Percentiles rank a stretch among this genome's conserved stretches.
phyloP scores from a whole-genome alignment of 2,797 vertebrate species.

The Hephaestus fuliginosus region DNA sequence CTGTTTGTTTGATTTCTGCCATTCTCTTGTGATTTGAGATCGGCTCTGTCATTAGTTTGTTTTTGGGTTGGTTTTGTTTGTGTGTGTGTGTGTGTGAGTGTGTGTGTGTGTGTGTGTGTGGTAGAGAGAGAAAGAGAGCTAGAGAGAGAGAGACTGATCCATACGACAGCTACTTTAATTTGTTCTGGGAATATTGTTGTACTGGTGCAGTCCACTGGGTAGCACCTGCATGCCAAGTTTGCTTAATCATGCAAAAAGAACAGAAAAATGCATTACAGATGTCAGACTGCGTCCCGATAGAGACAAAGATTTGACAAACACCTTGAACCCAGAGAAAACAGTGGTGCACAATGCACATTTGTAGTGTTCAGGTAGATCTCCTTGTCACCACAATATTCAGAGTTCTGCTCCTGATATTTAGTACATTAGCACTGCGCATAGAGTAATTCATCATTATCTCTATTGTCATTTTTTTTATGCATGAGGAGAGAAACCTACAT shows the following conservation, averaged over 20 bases:
- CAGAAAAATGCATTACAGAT: conserved; percentile 84
- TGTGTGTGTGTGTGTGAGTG: not conserved
- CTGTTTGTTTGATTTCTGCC: conserved; percentile 64
- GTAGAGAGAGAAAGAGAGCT: conserved; percentile 14
- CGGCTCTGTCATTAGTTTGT: conserved; percentile 61
- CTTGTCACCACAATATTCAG: conserved; percentile 51
- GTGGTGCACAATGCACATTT: conserved; percentile 69
- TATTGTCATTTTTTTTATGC: not conserved
- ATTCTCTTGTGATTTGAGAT: conserved; percentile 61
- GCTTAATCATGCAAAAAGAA: conserved; percentile 88
- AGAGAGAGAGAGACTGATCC: conserved; percentile 76
- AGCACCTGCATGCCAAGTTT: conserved; percentile 86
- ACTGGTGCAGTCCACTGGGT: conserved; percentile 79
- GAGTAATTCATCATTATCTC: conserved; percentile 38
- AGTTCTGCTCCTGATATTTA: conserved; percentile 44
- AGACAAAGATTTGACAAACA: conserved; percentile 82
- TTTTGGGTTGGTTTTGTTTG: conserved; percentile 26
- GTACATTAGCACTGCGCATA: conserved; percentile 28
- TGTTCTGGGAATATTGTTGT: conserved; percentile 86
- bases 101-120: conserved; percentile 9
- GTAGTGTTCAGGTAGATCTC: conserved; percentile 60
- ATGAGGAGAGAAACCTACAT: not conserved
- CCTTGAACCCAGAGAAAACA: conserved; percentile 75
- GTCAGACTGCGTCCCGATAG: conserved; percentile 74
- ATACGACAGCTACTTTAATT: conserved; percentile 85